Percentiles rank a stretch among this genome's conserved stretches.
Evolutionary conservation across 2,888 invertebrate genomes (phyloP).

Genomic region (Dendrolimus houi): DNA sequence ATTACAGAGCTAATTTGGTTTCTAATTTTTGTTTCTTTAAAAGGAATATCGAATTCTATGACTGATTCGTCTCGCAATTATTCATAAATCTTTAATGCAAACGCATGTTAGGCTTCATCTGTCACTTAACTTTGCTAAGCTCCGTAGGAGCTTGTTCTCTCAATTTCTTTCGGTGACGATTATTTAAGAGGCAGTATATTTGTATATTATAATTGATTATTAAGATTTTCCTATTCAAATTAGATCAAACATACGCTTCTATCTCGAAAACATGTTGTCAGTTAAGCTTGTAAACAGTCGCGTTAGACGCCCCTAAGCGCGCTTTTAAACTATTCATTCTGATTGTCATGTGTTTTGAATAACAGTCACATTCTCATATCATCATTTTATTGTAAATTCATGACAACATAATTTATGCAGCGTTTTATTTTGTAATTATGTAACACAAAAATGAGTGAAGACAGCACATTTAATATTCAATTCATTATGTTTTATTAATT

Average conservation of each 20-base stretch:
- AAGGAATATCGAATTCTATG: slow-evolving; percentile 5
- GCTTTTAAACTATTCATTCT: not conserved
- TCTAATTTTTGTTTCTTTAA: not conserved
- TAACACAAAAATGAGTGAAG: slow-evolving; percentile 60
- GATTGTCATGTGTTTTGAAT: not conserved
- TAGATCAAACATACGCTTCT: not conserved
- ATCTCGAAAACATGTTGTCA: not conserved
- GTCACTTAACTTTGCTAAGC: not conserved
- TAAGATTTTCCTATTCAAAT: too few relatives aligned
- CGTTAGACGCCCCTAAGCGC: not conserved
- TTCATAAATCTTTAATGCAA: slow-evolving; percentile 4
- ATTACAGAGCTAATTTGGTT: too few relatives aligned
- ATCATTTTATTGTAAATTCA: slow-evolving; percentile 6
- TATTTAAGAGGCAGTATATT: too few relatives aligned
- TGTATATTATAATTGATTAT: too few relatives aligned
- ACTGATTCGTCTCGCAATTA: slow-evolving; percentile 18
- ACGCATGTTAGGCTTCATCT: slow-evolving; percentile 5
- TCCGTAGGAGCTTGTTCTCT: not conserved
- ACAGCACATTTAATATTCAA: slow-evolving; percentile 37
- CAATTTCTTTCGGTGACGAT: not conserved
- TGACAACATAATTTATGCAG: slow-evolving; percentile 8
- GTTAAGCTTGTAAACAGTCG: not conserved
- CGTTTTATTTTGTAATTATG: not conserved
- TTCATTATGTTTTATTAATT: slow-evolving; percentile 1
- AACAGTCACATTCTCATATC: not conserved